Evolutionary conservation across 2,888 invertebrate genomes (phyloP), one percentile per base, ranked within the genome.

Genomic region (Pyralis farinalis): DNA sequence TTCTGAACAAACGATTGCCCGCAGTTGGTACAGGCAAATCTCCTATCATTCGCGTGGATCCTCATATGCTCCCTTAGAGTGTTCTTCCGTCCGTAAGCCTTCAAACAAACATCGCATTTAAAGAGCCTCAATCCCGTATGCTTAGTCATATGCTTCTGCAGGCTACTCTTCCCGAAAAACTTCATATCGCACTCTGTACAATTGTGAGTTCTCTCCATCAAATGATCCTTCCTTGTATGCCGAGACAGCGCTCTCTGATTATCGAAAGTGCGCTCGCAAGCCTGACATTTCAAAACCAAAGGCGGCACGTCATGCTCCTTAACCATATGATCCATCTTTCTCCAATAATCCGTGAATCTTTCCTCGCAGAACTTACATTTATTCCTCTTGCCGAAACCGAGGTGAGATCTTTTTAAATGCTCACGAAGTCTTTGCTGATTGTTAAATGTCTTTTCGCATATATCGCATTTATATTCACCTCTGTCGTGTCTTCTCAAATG

Each of bases 111-210:
- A 0, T 73, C 74, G 27, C 83, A 84, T 37, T 66, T 55, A 27
- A 67, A 81, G 38, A 66, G 52, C 12, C 65, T 64, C 8, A 63
- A 27, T 0, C 74, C 74, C 0, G 75, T 71, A 31, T 83, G 84
- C 28, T 71, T 75, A 0, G 66, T 52, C 66, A 73, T 67, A 9
- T 84, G 83, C 1, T 63, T 58, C 7, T 58, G 52, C 31, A 82
- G 43, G 8, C 53, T 51, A 9, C 59, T 58, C 16, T 55, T 58
- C 0, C 55, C 55, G 38, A 69, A 83, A 28, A 79, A 80, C 4
- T 58, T 61, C 60, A 78, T 84, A 0, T 80, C 81, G 29, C 90
- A 90, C 7, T 86, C 70, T 0, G 60, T 56, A 34, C 90, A 90
- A 11, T 71, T 73, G 27, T 81, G 85, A 8, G 71, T 65, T 12